phyloP scores from a whole-genome alignment of 2,888 invertebrate species.

The Dryomyza anilis region DNA sequence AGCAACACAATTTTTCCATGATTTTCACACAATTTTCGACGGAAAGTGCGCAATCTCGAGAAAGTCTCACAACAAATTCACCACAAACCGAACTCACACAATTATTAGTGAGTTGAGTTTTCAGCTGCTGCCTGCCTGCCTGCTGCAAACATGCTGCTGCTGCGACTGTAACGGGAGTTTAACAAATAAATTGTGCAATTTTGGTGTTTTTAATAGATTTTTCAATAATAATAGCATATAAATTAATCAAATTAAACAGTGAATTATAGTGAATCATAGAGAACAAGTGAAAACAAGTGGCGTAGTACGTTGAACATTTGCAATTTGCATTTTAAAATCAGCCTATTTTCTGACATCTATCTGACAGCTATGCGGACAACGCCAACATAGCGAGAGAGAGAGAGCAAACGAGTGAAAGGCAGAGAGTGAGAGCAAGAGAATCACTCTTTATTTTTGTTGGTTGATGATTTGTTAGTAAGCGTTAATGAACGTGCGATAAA shows the following conservation, averaged over 20 bases:
- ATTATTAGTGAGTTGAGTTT: constrained; percentile 3
- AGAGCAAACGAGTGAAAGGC: background rate
- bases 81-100: background rate
- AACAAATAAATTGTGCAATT: no score
- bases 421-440: constrained; percentile 1
- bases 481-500: background rate
- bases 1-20: no score
- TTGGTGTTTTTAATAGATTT: no score
- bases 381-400: no score
- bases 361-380: background rate
- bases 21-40: constrained; percentile 10
- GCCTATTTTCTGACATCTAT: background rate
- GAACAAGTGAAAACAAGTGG: no score
- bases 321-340: no score
- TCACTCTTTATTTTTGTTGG: background rate
- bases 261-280: no score
- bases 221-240: no score
- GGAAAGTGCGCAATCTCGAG: constrained; percentile 18
- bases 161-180: constrained; percentile 6
- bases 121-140: background rate
- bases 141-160: background rate
- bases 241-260: no score
- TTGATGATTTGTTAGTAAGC: background rate
- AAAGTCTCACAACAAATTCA: background rate
- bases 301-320: no score